Base-by-base conservation (phyloP, 37 sponge, comb jelly and placozoan genomes). In the Amphimedon queenslandica region DNA sequence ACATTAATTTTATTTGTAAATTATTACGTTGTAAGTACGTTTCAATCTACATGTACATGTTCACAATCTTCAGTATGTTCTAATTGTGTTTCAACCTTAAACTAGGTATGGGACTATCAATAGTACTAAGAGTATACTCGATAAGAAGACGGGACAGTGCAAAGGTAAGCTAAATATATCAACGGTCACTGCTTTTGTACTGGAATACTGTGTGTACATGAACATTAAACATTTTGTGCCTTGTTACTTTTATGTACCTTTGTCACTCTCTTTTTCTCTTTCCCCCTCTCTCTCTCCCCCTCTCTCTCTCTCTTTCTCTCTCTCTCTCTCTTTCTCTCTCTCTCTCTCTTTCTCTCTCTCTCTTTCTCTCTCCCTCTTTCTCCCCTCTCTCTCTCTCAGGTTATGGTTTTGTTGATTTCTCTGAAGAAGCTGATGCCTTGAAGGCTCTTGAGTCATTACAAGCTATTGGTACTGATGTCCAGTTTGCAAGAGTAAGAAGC, bases 61-160 rank as follows among this genome's bases (percentile, higher is more conserved):
- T n/a, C n/a, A n/a, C n/a, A n/a, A n/a, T n/a, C n/a, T n/a, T n/a
- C n/a, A n/a, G n/a, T n/a, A n/a, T n/a, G n/a, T n/a, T n/a, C n/a
- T n/a, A n/a, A n/a, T n/a, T n/a, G n/a, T n/a, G n/a, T n/a, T n/a
- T n/a, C n/a, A n/a, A n/a, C n/a, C n/a, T n/a, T n/a, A n/a, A n/a
- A n/a, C n/a, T n/a, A n/a, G 99, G 69, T 97, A 82, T 90, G 99
- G 99, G 6, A 86, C 75, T 69, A 98, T 98, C 24, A 78, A 87
- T 37, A 92, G 93, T 0, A 91, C 92, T 13, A 98, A 98, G 74
- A 93, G 96, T 28, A 98, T 98, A 40, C 69, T 95, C 42, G 96
- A 98, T 71, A 98, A 95, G 81, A 58, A 87, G 35, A 90, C 90
- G 36, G 88, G 80, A 66, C 36, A 77, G 23, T 98, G 99, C 78